Conservation (phyloP, 2,113 vertebrate species). For the Glareola pratincola region DNA sequence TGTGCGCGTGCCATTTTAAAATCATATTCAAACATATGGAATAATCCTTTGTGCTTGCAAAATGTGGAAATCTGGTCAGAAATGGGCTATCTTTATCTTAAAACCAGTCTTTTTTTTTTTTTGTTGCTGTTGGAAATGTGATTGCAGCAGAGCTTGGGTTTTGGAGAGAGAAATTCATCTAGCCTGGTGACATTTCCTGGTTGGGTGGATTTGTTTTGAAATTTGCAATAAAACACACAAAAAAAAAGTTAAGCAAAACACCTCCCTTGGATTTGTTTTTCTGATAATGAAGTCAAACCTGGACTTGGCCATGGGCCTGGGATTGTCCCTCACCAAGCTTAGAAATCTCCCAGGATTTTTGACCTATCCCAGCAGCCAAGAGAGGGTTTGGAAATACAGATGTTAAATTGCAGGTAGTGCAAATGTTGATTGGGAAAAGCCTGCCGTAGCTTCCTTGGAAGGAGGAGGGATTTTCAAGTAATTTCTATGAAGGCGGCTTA, state of each 20-base stretch:
- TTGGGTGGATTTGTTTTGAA: neutral
- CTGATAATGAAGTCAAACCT: neutral
- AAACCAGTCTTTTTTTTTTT: neutral
- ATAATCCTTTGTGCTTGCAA: constrained; percentile 26
- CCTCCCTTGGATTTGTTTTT: neutral
- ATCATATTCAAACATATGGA: constrained; percentile 8
- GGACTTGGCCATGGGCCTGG: neutral
- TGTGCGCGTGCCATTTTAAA: constrained; percentile 12
- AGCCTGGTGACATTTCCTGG: neutral
- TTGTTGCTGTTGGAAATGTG: neutral
- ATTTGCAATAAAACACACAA: neutral
- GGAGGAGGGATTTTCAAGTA: neutral
- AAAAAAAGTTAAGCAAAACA: neutral
- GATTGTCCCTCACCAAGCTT: neutral
- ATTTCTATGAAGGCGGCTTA: neutral
- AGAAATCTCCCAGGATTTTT: neutral
- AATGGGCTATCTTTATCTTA: neutral
- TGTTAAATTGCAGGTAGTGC: neutral
- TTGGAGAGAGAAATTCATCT: neutral
- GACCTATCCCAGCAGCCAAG: neutral
- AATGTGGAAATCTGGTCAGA: constrained; percentile 29
- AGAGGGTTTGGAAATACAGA: neutral
- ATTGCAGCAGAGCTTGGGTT: neutral
- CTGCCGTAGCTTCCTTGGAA: neutral
- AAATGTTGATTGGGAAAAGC: neutral